These are phyloP conservation scores for Indicator maculatus DNA, from an alignment of 2,113 vertebrate species.

Conservation along the genomic window DNA sequence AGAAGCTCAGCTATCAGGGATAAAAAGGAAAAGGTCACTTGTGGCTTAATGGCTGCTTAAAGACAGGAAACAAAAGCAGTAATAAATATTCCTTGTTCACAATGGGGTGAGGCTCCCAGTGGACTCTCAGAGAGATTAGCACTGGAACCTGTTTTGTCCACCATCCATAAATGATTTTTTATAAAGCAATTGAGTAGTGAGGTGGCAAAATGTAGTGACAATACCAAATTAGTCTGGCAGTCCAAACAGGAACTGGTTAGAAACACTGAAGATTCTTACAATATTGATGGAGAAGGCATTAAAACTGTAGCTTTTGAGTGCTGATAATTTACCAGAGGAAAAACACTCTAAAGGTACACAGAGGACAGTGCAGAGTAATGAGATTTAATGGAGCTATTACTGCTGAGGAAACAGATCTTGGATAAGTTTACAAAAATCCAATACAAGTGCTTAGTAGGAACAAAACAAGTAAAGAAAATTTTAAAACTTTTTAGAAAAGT, in stretches of 20 bases:
- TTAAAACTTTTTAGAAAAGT: background rate
- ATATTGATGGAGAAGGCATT: background rate
- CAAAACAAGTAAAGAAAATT: background rate
- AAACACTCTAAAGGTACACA: background rate
- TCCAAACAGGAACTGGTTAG: background rate
- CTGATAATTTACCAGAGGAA: background rate
- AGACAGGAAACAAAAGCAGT: background rate
- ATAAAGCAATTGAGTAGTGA: background rate
- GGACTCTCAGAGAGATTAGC: background rate
- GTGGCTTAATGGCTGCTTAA: background rate
- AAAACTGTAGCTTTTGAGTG: background rate
- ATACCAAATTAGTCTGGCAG: background rate
- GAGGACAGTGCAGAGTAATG: background rate
- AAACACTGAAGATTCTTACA: background rate
- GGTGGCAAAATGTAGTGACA: background rate
- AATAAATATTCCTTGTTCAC: conserved; percentile 8
- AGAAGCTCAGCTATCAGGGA: background rate
- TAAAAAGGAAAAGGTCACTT: conserved; percentile 27
- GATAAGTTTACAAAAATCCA: background rate
- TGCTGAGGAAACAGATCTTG: background rate
- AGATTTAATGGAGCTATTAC: background rate
- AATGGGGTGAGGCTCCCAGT: background rate
- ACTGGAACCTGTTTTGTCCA: background rate
- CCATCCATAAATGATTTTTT: background rate
- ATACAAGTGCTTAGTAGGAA: background rate